Evolutionary conservation across 2,113 vertebrate species (phyloP), one percentile per base, ranked within the genome.

Genomic region (Melozone crissalis): DNA sequence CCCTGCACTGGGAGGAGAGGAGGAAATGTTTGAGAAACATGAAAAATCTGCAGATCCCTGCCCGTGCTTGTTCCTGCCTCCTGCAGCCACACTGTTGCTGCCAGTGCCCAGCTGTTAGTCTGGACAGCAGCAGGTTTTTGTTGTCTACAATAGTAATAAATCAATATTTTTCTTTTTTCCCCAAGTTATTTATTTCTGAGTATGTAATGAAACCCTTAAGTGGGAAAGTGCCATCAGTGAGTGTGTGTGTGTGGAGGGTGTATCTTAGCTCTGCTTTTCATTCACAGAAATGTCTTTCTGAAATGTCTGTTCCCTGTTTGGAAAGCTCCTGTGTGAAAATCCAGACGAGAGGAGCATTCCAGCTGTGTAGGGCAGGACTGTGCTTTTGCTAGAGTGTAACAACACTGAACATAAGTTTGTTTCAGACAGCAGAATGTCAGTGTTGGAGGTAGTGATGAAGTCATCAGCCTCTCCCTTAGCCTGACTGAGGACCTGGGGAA

Each of bases 21-120:
- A 95, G 84, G 92, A 93, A 76, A 33, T n/a, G 49, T 55, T 79
- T 88, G 85, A 93, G 90, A 80, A 90, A 54, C n/a, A 15, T 46
- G 82, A 90, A 73, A 88, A 66, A 76, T 85, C 75, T 57, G 66
- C 82, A 79, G 66, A 27, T 91, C 88, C 66, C 57, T 96, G 94
- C 83, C 92, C 2, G 21, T 92, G 88, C 94, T 67, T 94, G 90
- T 92, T 86, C 35, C 55, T 57, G 43, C 11, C 78, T 95, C 13
- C 88, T 85, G 87, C 65, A 73, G 2, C 62, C 71, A 72, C 13
- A 14, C 28, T 62, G 71, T 82, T 52, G 54, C 11, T 91, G 89
- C 87, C 82, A 58, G 22, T 86, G 83, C 90, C 68, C 74, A 77
- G 83, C 88, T 95, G 31, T 89, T 94, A 37, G 63, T 63, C 86